A percentile compares a stretch with the other conserved stretches of the same genome.
Evolutionary conservation across 2,113 vertebrate species (phyloP).

Genomic region (Psilopsiagon aymara): DNA sequence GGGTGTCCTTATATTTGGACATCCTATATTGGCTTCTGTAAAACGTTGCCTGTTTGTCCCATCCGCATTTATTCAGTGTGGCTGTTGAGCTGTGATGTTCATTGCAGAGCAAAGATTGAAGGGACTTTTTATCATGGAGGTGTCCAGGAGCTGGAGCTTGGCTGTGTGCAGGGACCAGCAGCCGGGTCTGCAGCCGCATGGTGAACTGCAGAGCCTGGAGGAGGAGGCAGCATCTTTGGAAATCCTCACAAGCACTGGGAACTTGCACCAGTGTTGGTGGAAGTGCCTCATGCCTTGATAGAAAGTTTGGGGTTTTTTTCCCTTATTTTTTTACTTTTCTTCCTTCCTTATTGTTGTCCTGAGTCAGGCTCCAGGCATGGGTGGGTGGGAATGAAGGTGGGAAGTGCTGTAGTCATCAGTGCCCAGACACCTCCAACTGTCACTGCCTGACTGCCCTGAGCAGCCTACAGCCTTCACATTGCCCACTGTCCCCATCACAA

Average conservation of each 20-base stretch:
- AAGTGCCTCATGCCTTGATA: fast-evolving
- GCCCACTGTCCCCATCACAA: fast-evolving
- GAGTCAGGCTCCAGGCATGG: not conserved
- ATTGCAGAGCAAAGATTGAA: not conserved
- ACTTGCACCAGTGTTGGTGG: not conserved
- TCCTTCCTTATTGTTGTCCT: not conserved
- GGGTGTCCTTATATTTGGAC: not conserved
- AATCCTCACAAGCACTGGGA: not conserved
- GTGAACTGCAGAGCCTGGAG: not conserved
- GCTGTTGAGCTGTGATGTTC: not conserved
- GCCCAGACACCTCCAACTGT: not conserved
- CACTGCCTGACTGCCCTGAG: not conserved
- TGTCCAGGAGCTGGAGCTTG: not conserved
- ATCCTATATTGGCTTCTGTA: not conserved
- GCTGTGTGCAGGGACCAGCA: not conserved
- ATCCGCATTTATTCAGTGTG: fast-evolving
- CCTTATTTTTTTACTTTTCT: not conserved
- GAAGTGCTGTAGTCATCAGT: not conserved
- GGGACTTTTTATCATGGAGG: not conserved
- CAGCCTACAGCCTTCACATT: not conserved
- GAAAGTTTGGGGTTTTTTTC: fast-evolving
- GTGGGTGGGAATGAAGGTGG: not conserved
- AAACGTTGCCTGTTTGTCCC: not conserved
- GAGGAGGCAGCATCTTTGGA: not conserved
- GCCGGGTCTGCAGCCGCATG: fast-evolving